Conservation (phyloP, 2,113 vertebrate genomes). For the Condylura cristata region DNA sequence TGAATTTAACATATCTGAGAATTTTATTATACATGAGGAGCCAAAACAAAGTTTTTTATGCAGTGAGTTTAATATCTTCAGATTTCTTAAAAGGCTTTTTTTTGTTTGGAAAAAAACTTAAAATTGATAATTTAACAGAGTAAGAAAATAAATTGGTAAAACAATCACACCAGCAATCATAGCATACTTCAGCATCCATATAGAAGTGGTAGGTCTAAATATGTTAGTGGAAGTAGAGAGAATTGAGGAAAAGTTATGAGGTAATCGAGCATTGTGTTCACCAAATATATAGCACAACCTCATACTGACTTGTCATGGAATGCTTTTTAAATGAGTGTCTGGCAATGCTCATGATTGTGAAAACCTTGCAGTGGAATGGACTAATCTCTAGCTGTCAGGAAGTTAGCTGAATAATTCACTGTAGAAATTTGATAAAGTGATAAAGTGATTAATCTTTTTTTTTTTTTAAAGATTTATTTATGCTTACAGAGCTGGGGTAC, state of each 20-base stretch:
- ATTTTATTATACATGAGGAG: slow-evolving; percentile 51
- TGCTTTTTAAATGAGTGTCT: not conserved
- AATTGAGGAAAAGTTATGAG: not conserved
- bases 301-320: not conserved
- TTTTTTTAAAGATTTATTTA: too few relatives aligned
- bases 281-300: not conserved
- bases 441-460: too few relatives aligned
- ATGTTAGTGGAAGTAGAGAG: not conserved
- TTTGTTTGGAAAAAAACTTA: not conserved
- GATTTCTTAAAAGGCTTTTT: slow-evolving; percentile 40
- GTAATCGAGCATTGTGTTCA: not conserved
- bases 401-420: slow-evolving; percentile 8
- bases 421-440: not conserved
- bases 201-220: not conserved
- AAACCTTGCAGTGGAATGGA: not conserved
- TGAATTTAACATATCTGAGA: slow-evolving; percentile 13
- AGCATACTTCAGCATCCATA: not conserved
- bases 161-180: not conserved
- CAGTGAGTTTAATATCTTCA: not conserved
- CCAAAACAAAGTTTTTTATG: slow-evolving; percentile 7
- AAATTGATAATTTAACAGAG: not conserved
- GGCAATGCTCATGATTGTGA: not conserved
- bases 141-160: slow-evolving; percentile 42
- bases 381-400: not conserved
- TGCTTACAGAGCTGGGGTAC: too few relatives aligned